Evolutionary conservation across 2,888 invertebrate species (phyloP).

Genomic region (Nemoura dubitans): DNA sequence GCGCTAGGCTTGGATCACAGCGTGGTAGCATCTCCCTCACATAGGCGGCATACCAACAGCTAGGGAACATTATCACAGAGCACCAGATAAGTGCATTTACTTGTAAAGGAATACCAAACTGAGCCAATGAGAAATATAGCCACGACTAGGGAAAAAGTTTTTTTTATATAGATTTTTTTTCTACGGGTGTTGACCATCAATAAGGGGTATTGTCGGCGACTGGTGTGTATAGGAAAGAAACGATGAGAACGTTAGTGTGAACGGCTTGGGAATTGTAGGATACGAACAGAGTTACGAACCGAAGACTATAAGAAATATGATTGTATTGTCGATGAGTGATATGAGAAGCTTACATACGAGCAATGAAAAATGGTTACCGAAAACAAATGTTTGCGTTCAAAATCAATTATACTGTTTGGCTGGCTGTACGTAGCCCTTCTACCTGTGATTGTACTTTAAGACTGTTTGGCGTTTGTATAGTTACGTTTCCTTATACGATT

Average conservation of each 20-base stretch:
- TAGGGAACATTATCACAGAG: slow-evolving; percentile 37
- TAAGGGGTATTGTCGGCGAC: slow-evolving; percentile 41
- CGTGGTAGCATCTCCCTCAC: background rate
- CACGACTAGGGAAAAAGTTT: slow-evolving; percentile 17
- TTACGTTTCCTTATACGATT: too few relatives aligned
- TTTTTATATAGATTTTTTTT: slow-evolving; percentile 40
- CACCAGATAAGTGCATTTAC: slow-evolving; percentile 48
- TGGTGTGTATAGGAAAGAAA: background rate
- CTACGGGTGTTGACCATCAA: slow-evolving; percentile 45
- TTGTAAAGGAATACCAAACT: slow-evolving; percentile 44
- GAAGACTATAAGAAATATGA: background rate
- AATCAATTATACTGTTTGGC: too few relatives aligned
- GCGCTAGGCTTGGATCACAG: background rate
- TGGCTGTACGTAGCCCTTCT: too few relatives aligned
- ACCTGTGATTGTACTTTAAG: too few relatives aligned
- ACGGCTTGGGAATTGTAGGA: background rate
- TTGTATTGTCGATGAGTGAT: background rate
- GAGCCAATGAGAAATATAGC: slow-evolving; percentile 39
- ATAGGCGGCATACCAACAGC: slow-evolving; percentile 37
- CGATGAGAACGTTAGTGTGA: slow-evolving; percentile 8
- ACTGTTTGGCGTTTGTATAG: too few relatives aligned
- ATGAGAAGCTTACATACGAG: background rate
- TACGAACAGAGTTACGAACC: background rate
- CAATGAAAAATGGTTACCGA: too few relatives aligned
- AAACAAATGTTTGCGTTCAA: too few relatives aligned